Evolutionary conservation across 35 echinoderm and acorn worm species (phyloP).

Genomic region (Eucidaris tribuloides): DNA sequence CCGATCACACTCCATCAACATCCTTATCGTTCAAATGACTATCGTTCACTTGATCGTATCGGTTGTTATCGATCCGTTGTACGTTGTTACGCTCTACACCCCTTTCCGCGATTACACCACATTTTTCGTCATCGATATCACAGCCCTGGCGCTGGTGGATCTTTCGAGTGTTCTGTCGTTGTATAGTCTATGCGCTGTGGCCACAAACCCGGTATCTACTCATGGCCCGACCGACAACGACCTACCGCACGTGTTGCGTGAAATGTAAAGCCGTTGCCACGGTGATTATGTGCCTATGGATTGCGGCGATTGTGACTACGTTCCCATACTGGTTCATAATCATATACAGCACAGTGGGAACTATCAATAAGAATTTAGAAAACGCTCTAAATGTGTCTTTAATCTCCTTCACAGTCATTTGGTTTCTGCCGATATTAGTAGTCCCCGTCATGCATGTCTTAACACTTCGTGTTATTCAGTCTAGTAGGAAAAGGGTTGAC

Average conservation of each 20-base stretch:
- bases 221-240: not conserved
- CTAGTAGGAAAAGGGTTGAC: not conserved
- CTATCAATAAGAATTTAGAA: not conserved
- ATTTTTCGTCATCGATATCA: not conserved
- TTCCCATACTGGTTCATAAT: not conserved
- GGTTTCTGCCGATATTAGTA: not conserved
- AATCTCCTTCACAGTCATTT: not conserved
- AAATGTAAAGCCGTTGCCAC: not conserved
- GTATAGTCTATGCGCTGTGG: conserved; percentile 10
- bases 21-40: too few species aligned
- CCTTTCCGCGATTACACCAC: not conserved
- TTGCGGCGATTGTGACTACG: not conserved
- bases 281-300: not conserved
- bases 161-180: not conserved
- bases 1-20: too few species aligned
- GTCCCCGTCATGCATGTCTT: not conserved
- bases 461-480: not conserved
- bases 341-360: not conserved
- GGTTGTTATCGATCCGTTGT: too few species aligned
- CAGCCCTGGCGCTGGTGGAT: not conserved
- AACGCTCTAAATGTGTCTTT: not conserved
- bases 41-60: too few species aligned
- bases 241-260: not conserved
- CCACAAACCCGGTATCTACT: not conserved
- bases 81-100: too few species aligned